A percentile compares a stretch with the other conserved stretches of the same genome.
Conservation (phyloP, 2,888 invertebrate genomes). For the Carabus problematicus region DNA sequence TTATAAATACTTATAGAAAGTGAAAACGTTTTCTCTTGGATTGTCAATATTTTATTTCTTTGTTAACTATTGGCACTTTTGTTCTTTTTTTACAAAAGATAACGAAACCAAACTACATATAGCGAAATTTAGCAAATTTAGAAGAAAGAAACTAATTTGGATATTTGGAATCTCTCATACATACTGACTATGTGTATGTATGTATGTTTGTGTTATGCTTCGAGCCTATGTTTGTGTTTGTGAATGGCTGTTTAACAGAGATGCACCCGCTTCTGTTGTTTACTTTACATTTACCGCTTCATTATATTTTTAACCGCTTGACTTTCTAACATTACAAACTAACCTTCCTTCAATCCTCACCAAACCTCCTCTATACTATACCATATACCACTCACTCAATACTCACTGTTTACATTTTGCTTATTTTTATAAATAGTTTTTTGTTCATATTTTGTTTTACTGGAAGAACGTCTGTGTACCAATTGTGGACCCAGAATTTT, state of each 20-base stretch:
- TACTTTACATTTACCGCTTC: too few relatives aligned
- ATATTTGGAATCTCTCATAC: slow-evolving; percentile 51
- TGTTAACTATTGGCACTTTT: too few relatives aligned
- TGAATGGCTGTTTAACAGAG: slow-evolving; percentile 51
- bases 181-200: slow-evolving; percentile 48
- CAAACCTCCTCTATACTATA: slow-evolving; percentile 43
- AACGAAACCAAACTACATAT: too few relatives aligned
- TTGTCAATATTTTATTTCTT: background rate
- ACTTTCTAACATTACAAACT: background rate
- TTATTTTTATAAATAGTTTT: too few relatives aligned
- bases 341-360: slow-evolving; percentile 18
- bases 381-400: slow-evolving; percentile 35
- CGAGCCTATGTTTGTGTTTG: slow-evolving; percentile 39
- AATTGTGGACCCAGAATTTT: too few relatives aligned
- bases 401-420: background rate
- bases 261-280: slow-evolving; percentile 50
- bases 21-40: too few relatives aligned
- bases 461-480: too few relatives aligned
- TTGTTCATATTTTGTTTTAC: slow-evolving; percentile 5
- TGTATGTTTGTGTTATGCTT: background rate
- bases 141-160: too few relatives aligned
- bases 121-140: too few relatives aligned
- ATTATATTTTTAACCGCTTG: slow-evolving; percentile 15
- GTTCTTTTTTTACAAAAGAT: too few relatives aligned
- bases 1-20: too few relatives aligned